A percentile compares a stretch with the other conserved stretches of the same genome.
These are phyloP conservation scores for Phallusia fumigata DNA, from an alignment of 23 tunicate genomes.

Conservation along the genomic window DNA sequence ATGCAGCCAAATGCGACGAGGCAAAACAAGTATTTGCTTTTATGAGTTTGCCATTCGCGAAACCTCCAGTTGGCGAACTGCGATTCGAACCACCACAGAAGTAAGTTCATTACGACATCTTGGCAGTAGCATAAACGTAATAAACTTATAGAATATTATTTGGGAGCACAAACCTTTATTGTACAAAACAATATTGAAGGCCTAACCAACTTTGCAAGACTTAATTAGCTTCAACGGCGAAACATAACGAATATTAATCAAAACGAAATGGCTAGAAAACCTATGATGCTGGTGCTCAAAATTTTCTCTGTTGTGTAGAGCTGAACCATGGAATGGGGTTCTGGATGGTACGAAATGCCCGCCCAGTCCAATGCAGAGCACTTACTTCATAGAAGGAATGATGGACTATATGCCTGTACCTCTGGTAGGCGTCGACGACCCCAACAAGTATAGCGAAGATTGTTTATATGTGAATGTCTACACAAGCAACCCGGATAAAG, in stretches of 20 bases:
- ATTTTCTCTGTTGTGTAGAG: conserved; percentile 14
- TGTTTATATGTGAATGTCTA: conserved; percentile 28
- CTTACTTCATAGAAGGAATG: neutral
- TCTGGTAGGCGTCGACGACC: neutral
- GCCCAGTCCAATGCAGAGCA: conserved; percentile 29
- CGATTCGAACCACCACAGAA: conserved; percentile 59
- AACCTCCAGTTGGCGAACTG: conserved; percentile 63
- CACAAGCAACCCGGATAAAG: neutral
- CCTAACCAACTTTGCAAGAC: too few species aligned
- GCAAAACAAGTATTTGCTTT: conserved; percentile 25
- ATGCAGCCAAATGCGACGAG: conserved; percentile 3
- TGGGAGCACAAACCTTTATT: too few species aligned
- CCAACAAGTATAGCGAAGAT: conserved; percentile 1
- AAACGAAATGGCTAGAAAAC: too few species aligned
- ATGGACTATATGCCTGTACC: neutral
- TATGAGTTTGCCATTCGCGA: conserved; percentile 54
- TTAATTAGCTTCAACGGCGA: too few species aligned
- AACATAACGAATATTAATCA: too few species aligned
- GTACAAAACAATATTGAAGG: too few species aligned
- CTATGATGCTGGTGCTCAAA: neutral
- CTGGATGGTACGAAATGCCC: conserved; percentile 33
- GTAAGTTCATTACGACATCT: conserved; percentile 21
- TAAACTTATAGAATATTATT: too few species aligned
- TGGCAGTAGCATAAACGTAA: too few species aligned
- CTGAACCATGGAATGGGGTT: conserved; percentile 59